Conservation (phyloP, 2,113 vertebrate species). For the Microcebus griseorufus region DNA sequence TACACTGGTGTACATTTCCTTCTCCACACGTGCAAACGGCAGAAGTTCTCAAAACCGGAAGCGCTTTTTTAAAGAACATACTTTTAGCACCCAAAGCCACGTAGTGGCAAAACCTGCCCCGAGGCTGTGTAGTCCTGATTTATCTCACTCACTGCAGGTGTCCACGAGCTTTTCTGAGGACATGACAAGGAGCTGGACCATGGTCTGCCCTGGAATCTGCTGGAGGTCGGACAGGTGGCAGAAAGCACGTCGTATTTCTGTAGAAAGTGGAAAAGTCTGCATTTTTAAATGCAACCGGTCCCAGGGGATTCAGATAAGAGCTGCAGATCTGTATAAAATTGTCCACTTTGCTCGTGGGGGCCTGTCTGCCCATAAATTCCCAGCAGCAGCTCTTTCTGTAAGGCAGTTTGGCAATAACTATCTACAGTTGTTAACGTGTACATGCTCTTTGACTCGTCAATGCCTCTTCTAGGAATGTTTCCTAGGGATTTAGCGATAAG, state of each 20-base stretch:
- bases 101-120: not conserved
- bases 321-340: not conserved
- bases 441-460: not conserved
- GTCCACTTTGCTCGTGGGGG: not conserved
- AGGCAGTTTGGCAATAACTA: not conserved
- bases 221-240: rapidly evolving
- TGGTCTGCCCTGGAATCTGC: not conserved
- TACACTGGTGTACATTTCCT: rapidly evolving
- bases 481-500: not conserved
- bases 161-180: not conserved
- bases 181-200: no score
- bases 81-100: not conserved
- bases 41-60: not conserved
- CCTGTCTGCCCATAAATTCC: rapidly evolving
- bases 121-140: not conserved
- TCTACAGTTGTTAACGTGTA: not conserved
- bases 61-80: not conserved
- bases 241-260: not conserved
- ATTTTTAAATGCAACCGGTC: not conserved
- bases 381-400: not conserved
- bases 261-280: not conserved
- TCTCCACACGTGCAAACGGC: not conserved
- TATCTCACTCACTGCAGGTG: not conserved
- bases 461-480: not conserved
- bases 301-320: rapidly evolving